A percentile compares a stretch with the other conserved stretches of the same genome.
phyloP scores from a whole-genome alignment of 2,113 vertebrate genomes.

The Tautogolabrus adspersus region DNA sequence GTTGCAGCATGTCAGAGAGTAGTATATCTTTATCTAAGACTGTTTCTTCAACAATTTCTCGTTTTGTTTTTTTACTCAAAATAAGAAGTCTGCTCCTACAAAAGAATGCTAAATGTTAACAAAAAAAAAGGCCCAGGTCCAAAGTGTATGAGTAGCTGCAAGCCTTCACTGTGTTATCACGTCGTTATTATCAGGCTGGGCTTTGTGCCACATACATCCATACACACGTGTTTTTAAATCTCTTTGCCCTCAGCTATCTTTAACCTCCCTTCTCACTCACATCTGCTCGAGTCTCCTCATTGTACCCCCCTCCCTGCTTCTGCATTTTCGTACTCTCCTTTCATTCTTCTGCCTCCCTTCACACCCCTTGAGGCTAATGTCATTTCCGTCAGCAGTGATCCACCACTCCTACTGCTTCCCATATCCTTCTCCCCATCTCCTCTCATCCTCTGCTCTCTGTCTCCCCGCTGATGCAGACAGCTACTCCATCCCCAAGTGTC shows the following conservation, averaged over 20 bases:
- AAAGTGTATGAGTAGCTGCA: background rate
- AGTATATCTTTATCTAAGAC: background rate
- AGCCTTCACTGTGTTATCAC: slow-evolving; percentile 38
- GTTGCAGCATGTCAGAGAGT: slow-evolving; percentile 32
- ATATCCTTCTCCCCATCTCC: slow-evolving; percentile 9
- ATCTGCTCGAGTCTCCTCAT: background rate
- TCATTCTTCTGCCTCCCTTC: slow-evolving; percentile 31
- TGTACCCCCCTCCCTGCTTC: background rate
- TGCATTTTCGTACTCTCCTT: slow-evolving; percentile 17
- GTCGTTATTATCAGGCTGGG: slow-evolving; percentile 13
- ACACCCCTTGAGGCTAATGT: slow-evolving; percentile 51
- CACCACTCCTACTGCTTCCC: slow-evolving; percentile 15
- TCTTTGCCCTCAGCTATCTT: slow-evolving; percentile 13
- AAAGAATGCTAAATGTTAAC: background rate
- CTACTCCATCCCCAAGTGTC: slow-evolving; percentile 37
- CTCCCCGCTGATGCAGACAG: slow-evolving; percentile 25
- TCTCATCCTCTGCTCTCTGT: slow-evolving; percentile 31
- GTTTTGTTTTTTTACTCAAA: background rate
- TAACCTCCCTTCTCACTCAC: slow-evolving; percentile 9
- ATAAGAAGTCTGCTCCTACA: background rate
- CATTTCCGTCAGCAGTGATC: slow-evolving; percentile 48
- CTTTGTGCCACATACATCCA: slow-evolving; percentile 18
- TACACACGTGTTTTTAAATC: slow-evolving; percentile 24
- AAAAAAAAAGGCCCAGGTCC: background rate
- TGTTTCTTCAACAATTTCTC: background rate